These are phyloP conservation scores for Tarsius wallacei DNA, from an alignment of 2,797 vertebrate genomes.

Conservation along the genomic window DNA sequence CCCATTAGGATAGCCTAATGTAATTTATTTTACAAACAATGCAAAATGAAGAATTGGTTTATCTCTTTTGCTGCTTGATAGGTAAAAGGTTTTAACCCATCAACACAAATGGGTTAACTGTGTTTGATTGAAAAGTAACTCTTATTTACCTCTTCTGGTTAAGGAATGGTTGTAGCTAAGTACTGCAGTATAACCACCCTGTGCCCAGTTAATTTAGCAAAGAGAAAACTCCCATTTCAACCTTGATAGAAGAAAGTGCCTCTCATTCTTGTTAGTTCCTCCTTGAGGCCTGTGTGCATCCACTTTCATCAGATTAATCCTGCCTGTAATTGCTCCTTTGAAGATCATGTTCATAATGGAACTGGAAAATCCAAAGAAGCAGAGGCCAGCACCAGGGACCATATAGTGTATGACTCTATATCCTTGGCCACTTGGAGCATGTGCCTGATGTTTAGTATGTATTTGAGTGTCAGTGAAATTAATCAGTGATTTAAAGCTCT, in stretches of 20 bases:
- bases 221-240: slow-evolving; percentile 26
- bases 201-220: background rate
- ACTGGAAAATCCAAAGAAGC: slow-evolving; percentile 15
- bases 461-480: background rate
- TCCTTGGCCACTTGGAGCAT: background rate
- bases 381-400: background rate
- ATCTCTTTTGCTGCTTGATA: background rate
- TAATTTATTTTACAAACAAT: slow-evolving; percentile 60
- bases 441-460: background rate
- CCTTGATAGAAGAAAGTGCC: background rate
- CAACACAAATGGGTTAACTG: background rate
- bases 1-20: background rate
- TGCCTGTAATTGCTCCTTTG: slow-evolving; percentile 5
- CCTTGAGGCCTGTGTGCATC: background rate
- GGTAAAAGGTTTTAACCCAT: slow-evolving; percentile 8
- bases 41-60: background rate
- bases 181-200: background rate
- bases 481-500: slow-evolving; percentile 2
- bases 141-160: slow-evolving; percentile 18
- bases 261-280: slow-evolving; percentile 8
- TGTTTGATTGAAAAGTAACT: background rate
- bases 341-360: background rate
- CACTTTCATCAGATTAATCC: background rate
- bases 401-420: background rate
- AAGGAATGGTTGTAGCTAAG: background rate